phyloP scores from a whole-genome alignment of 2,113 vertebrate species.

The Corydoras maculifer region DNA sequence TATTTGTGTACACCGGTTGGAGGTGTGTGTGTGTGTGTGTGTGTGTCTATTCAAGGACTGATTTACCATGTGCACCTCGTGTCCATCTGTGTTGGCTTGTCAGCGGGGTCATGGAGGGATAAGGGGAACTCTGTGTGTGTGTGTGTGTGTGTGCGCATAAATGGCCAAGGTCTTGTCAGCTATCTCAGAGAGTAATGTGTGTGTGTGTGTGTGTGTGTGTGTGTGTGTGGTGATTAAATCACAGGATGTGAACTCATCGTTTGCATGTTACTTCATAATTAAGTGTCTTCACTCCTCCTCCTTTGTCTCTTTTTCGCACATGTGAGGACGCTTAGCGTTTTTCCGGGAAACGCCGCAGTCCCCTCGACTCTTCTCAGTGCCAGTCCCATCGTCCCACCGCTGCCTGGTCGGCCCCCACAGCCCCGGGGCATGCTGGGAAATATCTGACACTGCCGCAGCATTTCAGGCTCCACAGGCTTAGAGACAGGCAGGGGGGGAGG shows the following conservation, averaged over 20 bases:
- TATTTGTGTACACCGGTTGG: conserved; percentile 21
- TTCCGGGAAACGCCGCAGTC: conserved; percentile 45
- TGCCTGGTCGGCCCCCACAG: conserved; percentile 34
- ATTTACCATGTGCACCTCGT: conserved; percentile 37
- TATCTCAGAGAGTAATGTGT: conserved; percentile 43
- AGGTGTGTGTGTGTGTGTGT: conserved; percentile 19
- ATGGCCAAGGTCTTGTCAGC: conserved; percentile 44
- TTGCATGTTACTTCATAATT: conserved; percentile 39
- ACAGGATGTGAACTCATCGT: conserved; percentile 41
- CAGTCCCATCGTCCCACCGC: conserved; percentile 37
- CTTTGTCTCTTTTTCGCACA: conserved; percentile 27
- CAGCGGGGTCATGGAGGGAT: conserved; percentile 42
- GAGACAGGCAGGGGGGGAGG: conserved; percentile 25
- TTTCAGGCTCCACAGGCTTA: conserved; percentile 38
- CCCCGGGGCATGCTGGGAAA: conserved; percentile 46
- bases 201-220: conserved; percentile 31
- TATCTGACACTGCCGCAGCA: conserved; percentile 45
- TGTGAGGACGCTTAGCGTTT: conserved; percentile 32
- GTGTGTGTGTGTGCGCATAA: conserved; percentile 32
- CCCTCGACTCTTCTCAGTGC: conserved; percentile 30
- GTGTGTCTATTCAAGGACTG: conserved; percentile 16
- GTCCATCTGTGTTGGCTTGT: conserved; percentile 47
- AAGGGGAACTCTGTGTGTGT: conserved; percentile 38
- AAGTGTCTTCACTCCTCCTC: conserved; percentile 24
- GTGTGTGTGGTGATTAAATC: conserved; percentile 33